phyloP scores from a whole-genome alignment of 1,140 invertebrate genomes.

The Chelonus insularis region DNA sequence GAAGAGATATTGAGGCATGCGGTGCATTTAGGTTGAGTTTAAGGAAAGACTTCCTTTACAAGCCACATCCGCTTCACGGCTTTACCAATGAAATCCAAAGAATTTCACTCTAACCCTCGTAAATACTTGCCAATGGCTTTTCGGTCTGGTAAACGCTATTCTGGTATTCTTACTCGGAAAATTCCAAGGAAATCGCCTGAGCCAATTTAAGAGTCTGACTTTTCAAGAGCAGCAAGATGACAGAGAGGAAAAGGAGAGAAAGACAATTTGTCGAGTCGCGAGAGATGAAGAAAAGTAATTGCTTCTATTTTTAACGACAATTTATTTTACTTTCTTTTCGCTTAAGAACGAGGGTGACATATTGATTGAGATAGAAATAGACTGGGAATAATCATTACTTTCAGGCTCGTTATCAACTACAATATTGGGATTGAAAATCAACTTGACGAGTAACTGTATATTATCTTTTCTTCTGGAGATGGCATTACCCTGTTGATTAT shows the following conservation, averaged over 20 bases:
- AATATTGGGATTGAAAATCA: too few relatives aligned
- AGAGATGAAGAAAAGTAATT: constrained; percentile 18
- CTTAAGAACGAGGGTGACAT: neutral
- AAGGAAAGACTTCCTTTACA: neutral
- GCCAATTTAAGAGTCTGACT: constrained; percentile 15
- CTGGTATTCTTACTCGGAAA: constrained; percentile 16
- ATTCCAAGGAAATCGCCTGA: constrained; percentile 11
- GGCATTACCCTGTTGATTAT: too few relatives aligned
- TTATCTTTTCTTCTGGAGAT: too few relatives aligned
- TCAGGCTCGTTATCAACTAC: neutral
- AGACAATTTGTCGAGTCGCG: constrained; percentile 23
- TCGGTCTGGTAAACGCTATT: constrained; percentile 24
- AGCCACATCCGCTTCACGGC: constrained; percentile 1
- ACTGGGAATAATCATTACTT: constrained; percentile 5
- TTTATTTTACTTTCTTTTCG: constrained; percentile 1
- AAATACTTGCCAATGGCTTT: constrained; percentile 24
- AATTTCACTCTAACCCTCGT: constrained; percentile 8
- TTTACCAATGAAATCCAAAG: constrained; percentile 14
- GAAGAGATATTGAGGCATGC: neutral
- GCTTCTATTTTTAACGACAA: constrained; percentile 23
- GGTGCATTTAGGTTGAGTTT: neutral
- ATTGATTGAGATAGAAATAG: constrained; percentile 6
- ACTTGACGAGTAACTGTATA: too few relatives aligned
- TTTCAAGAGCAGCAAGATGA: neutral
- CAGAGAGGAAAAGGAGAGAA: neutral